A percentile compares a stretch with the other conserved stretches of the same genome.
Conservation (phyloP, 53 echinoderm and acorn worm species). For the Henricia sp. region DNA sequence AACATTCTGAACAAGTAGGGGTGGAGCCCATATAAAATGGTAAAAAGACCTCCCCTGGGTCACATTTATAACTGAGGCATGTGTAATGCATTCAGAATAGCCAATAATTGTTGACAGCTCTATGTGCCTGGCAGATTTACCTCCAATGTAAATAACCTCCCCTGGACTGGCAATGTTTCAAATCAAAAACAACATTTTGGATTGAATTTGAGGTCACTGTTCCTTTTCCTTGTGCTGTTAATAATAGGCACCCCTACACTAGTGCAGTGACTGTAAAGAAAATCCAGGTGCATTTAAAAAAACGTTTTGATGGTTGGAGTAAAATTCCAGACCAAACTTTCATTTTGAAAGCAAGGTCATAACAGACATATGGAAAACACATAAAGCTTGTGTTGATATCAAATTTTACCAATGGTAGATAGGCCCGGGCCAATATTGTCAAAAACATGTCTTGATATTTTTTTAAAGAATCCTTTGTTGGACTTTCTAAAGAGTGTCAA, state of each 20-base stretch:
- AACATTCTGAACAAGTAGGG: slow-evolving; percentile 46
- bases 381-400: no score
- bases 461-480: no score
- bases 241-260: not conserved
- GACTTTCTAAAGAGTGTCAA: no score
- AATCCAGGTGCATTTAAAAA: no score
- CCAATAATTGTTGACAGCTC: slow-evolving; percentile 52
- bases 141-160: slow-evolving; percentile 18
- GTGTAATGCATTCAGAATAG: slow-evolving; percentile 45
- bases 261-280: no score
- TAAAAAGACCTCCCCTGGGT: slow-evolving; percentile 18
- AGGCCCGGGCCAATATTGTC: no score
- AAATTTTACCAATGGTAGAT: no score
- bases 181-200: slow-evolving; percentile 27
- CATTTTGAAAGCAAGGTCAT: no score
- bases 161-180: slow-evolving; percentile 16
- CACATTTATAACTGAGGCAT: slow-evolving; percentile 45
- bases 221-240: slow-evolving; percentile 3
- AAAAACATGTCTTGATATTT: no score
- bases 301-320: no score
- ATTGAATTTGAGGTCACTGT: slow-evolving; percentile 4
- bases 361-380: no score
- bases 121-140: not conserved
- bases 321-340: no score
- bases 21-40: not conserved